Base-by-base conservation (phyloP, 2,888 invertebrate species). In the Drosophila paramelanica region DNA sequence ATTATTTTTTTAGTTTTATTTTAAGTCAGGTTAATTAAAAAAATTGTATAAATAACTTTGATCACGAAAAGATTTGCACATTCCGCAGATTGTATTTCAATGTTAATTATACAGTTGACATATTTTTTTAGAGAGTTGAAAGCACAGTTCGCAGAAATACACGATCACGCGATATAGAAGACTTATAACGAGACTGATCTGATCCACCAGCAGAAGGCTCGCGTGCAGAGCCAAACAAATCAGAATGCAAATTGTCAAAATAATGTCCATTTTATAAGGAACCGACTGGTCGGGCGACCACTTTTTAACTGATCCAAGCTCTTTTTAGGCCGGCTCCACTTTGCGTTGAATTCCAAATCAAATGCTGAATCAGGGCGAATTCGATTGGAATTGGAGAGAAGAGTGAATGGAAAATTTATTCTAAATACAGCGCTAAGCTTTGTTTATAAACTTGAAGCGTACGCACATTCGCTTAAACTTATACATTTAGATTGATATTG, bases 201-300 rank as follows among this genome's bases (percentile, higher is more conserved):
- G 23, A 11, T 13, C 11, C 4, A 57, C 13, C 1, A 70, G 10
- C 11, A 25, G 41, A 0, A 49, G 38, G 2, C 5, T 23, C 0
- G 8, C 5, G 1, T 57, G 14, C 0, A 75, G 38, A 4, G 23
- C 0, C n/a, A 75, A 20, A 3, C 14, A 39, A 27, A 38, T 1
- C 7, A 65, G 0, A 47, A 70, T 31, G 7, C 8, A 57, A 23
- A 46, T 0, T 10, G 3, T 0, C 6, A 52, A 13, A 17, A 55
- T 55, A 1, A 43, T 5, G 7, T 58, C 25, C 72, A 76, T 74
- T 27, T 41, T 42, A n/a, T 4, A 5, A 10, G 10, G 7, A 41
- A 6, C 27, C 20, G 39, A 8, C 10, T 20, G 38, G n/a, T 27
- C 1, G 6, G 10, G n/a, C 31, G 11, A 25, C n/a, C n/a, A 39